Conservation (phyloP, 2,797 vertebrate species). For the Paedocypris micromegethes region DNA sequence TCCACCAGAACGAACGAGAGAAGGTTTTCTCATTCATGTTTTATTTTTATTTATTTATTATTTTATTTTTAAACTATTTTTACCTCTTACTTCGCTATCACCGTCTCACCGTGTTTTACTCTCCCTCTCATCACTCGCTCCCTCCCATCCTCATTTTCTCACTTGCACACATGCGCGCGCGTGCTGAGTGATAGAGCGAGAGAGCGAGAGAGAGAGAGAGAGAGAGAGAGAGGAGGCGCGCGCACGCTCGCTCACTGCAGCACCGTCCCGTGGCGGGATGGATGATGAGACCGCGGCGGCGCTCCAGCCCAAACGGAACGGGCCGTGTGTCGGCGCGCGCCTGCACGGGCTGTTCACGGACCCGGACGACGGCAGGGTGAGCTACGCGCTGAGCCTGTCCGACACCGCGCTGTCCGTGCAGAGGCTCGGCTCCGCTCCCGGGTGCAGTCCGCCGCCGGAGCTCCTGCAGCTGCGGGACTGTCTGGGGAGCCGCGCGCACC, state of each 20-base stretch:
- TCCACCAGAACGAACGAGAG: too few relatives aligned
- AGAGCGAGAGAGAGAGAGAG: too few relatives aligned
- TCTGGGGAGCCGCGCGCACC: conserved; percentile 69
- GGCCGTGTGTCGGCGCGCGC: conserved; percentile 61
- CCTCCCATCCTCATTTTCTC: background rate
- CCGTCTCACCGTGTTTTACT: too few relatives aligned
- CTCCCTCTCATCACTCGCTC: conserved; percentile 5
- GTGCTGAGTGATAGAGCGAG: conserved; percentile 17
- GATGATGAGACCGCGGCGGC: conserved; percentile 59
- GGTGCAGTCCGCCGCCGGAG: conserved; percentile 53
- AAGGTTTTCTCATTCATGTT: too few relatives aligned
- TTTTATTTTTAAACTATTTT: too few relatives aligned
- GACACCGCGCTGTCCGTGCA: conserved; percentile 68
- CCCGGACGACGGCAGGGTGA: conserved; percentile 56
- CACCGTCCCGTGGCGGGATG: conserved; percentile 54
- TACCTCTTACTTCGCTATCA: too few relatives aligned
- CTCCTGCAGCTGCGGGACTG: conserved; percentile 70
- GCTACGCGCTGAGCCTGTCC: conserved; percentile 69
- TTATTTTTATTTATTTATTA: too few relatives aligned
- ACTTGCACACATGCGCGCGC: conserved; percentile 25
- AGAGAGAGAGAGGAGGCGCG: too few relatives aligned
- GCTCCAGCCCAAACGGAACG: conserved; percentile 49
- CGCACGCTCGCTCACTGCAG: conserved; percentile 47
- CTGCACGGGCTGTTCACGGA: conserved; percentile 67
- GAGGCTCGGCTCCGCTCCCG: conserved; percentile 56